These are phyloP conservation scores for Potamilus streckersoni DNA, from an alignment of 1,140 invertebrate genomes.

Conservation along the genomic window DNA sequence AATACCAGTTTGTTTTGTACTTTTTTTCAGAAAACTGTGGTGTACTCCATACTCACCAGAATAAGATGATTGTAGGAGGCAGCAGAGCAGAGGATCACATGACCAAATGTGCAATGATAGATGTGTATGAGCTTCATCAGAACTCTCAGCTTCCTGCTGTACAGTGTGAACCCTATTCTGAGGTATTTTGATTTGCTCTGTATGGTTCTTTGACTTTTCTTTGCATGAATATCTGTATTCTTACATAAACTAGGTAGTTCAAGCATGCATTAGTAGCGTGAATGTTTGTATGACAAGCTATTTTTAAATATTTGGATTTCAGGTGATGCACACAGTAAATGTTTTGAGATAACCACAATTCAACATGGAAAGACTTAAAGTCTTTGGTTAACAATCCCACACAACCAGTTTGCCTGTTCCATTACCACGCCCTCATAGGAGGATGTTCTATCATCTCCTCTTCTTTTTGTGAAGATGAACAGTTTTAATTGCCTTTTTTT, in stretches of 20 bases:
- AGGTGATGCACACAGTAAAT: background rate
- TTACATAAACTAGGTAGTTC: background rate
- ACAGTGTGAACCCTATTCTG: conserved; percentile 53
- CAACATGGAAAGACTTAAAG: too few relatives aligned
- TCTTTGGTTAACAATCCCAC: background rate
- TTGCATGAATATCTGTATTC: background rate
- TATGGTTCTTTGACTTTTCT: background rate
- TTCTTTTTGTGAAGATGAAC: too few relatives aligned
- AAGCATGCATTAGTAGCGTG: background rate
- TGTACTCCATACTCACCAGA: conserved; percentile 59
- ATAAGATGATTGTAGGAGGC: conserved; percentile 54
- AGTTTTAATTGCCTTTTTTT: too few relatives aligned
- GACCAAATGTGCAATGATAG: conserved; percentile 60
- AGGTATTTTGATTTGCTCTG: conserved; percentile 33
- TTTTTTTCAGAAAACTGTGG: conserved; percentile 47
- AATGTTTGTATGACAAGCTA: background rate
- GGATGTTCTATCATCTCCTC: too few relatives aligned
- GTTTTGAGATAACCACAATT: background rate
- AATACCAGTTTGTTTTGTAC: background rate
- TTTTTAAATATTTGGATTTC: conserved; percentile 1
- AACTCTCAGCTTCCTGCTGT: conserved; percentile 62
- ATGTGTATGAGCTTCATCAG: conserved; percentile 59
- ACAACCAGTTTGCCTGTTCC: background rate
- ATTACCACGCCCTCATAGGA: too few relatives aligned
- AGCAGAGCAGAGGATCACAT: conserved; percentile 65